Evolutionary conservation across 2,888 invertebrate genomes (phyloP).

Genomic region (Netelia virgata): DNA sequence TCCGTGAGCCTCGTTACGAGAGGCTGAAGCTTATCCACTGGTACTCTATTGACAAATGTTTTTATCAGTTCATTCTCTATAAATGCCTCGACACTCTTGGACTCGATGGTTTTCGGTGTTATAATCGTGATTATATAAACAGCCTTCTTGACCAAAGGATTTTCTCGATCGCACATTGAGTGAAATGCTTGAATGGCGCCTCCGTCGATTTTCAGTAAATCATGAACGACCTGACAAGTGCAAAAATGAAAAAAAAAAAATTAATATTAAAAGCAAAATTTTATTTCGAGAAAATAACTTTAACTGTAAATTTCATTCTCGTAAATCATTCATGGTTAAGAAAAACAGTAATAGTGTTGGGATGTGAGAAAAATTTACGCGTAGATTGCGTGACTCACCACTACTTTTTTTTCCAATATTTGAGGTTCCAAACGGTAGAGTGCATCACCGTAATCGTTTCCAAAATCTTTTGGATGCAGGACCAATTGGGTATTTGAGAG

Average conservation of each 20-base stretch:
- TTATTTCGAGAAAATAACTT: too few species aligned
- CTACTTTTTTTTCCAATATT: slow-evolving; percentile 73
- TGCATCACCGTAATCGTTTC: slow-evolving; percentile 80
- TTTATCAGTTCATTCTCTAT: slow-evolving; percentile 81
- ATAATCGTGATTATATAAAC: slow-evolving; percentile 85
- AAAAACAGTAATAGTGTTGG: too few species aligned
- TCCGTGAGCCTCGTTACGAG: slow-evolving; percentile 85
- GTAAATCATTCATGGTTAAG: too few species aligned
- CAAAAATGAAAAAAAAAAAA: slow-evolving; percentile 60
- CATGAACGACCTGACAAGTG: slow-evolving; percentile 76
- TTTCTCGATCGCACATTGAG: slow-evolving; percentile 86
- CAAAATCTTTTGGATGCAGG: slow-evolving; percentile 82
- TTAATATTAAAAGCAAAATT: too few species aligned
- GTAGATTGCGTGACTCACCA: slow-evolving; percentile 74
- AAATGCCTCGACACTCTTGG: slow-evolving; percentile 72
- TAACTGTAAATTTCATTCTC: too few species aligned
- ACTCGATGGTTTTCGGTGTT: slow-evolving; percentile 73
- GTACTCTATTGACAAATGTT: slow-evolving; percentile 82
- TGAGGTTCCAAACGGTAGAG: slow-evolving; percentile 74
- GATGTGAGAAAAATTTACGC: too few species aligned
- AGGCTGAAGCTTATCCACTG: slow-evolving; percentile 84
- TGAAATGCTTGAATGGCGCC: slow-evolving; percentile 86
- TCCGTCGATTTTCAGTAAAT: slow-evolving; percentile 77
- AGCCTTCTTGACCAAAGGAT: slow-evolving; percentile 84
- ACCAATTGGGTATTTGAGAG: slow-evolving; percentile 76